A percentile compares a stretch with the other conserved stretches of the same genome.
phyloP scores from a whole-genome alignment of 1,140 invertebrate genomes.

The Ridgeia piscesae region DNA sequence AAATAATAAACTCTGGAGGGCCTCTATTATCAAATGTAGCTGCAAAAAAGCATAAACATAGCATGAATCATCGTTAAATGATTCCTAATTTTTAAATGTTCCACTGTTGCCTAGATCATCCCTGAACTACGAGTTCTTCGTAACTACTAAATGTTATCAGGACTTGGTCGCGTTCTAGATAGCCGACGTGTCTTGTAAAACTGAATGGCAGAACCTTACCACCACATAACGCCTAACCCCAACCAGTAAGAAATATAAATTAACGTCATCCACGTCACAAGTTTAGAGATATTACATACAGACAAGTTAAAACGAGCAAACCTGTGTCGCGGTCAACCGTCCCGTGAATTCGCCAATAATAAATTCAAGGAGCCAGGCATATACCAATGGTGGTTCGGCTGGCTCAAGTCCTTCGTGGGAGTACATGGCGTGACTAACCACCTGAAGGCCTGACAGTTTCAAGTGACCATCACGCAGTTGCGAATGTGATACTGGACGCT shows the following conservation, averaged over 20 bases:
- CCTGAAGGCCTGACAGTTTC: slow-evolving; percentile 84
- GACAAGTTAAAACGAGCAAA: neutral
- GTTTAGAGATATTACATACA: neutral
- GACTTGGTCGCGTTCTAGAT: no score
- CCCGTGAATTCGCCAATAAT: slow-evolving; percentile 64
- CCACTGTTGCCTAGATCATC: neutral
- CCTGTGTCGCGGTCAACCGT: slow-evolving; percentile 55
- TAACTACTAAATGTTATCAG: neutral
- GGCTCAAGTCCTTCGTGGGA: slow-evolving; percentile 84
- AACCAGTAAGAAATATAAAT: neutral
- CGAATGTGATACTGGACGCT: slow-evolving; percentile 67
- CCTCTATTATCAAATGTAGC: slow-evolving; percentile 81
- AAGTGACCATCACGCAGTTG: slow-evolving; percentile 89
- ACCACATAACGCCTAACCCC: no score
- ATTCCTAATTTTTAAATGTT: neutral
- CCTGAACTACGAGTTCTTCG: neutral
- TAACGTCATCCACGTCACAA: neutral
- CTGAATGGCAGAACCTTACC: neutral
- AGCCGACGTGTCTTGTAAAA: no score
- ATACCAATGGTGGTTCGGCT: slow-evolving; percentile 93
- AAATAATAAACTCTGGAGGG: slow-evolving; percentile 85
- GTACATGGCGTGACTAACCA: slow-evolving; percentile 95
- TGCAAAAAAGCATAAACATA: slow-evolving; percentile 41
- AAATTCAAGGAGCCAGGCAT: slow-evolving; percentile 80
- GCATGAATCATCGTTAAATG: neutral